These are phyloP conservation scores for Prinia subflava DNA, from an alignment of 2,113 vertebrate genomes.

Conservation along the genomic window DNA sequence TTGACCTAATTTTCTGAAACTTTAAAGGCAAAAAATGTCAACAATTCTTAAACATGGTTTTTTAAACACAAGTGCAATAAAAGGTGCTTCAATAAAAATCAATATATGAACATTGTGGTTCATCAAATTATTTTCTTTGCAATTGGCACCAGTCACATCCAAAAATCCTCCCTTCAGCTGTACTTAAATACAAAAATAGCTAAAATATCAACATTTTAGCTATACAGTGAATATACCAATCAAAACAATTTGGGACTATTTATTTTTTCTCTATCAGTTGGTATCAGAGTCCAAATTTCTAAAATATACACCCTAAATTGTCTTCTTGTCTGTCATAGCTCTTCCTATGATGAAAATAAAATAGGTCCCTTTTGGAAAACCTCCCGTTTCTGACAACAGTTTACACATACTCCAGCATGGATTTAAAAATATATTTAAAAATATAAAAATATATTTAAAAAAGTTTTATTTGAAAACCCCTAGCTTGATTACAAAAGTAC, in stretches of 20 bases:
- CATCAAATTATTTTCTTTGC: neutral
- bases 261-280: neutral
- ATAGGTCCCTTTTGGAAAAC: neutral
- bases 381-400: neutral
- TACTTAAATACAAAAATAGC: neutral
- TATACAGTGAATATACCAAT: neutral
- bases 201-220: neutral
- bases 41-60: neutral
- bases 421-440: neutral
- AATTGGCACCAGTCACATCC: neutral
- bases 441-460: neutral
- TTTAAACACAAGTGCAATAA: neutral
- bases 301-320: neutral
- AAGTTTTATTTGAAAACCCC: neutral
- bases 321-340: neutral
- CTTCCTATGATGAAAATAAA: neutral
- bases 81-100: neutral
- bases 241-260: neutral
- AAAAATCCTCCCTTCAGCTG: neutral
- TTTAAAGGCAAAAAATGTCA: constrained; percentile 27
- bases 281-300: neutral
- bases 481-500: neutral
- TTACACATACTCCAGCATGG: neutral
- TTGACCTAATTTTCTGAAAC: constrained; percentile 39
- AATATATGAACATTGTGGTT: neutral